Evolutionary conservation across 2,113 vertebrate species (phyloP).

Genomic region (Urocynchramus pylzowi): DNA sequence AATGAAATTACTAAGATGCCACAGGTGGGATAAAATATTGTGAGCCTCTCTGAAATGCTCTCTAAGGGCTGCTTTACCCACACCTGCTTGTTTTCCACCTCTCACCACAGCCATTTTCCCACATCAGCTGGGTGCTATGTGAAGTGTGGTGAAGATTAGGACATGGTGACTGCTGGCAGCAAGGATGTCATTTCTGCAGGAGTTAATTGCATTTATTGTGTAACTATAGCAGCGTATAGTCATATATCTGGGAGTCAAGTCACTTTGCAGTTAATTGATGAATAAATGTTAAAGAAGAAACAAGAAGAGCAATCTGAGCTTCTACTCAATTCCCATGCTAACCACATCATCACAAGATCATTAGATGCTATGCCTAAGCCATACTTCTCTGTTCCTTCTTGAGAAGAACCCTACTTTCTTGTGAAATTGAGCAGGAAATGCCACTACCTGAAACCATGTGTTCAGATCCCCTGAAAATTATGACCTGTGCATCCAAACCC

Average conservation of each 20-base stretch:
- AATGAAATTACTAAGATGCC: not conserved
- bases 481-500: not conserved
- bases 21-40: not conserved
- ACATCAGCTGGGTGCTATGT: rapidly evolving
- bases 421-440: not conserved
- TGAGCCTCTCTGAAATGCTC: not conserved
- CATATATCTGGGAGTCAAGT: not conserved
- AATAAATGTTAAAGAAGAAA: not conserved
- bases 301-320: not conserved
- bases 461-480: not conserved
- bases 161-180: not conserved
- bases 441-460: not conserved
- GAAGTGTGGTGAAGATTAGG: not conserved
- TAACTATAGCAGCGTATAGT: not conserved
- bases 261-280: not conserved
- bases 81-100: not conserved
- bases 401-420: not conserved
- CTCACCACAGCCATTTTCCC: not conserved
- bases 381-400: not conserved
- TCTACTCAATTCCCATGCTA: not conserved
- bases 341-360: not conserved
- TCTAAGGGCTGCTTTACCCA: not conserved
- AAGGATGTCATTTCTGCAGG: not conserved
- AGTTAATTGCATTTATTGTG: not conserved
- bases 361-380: not conserved